Base-by-base conservation (phyloP, 2,888 invertebrate genomes). In the Altica lythri region DNA sequence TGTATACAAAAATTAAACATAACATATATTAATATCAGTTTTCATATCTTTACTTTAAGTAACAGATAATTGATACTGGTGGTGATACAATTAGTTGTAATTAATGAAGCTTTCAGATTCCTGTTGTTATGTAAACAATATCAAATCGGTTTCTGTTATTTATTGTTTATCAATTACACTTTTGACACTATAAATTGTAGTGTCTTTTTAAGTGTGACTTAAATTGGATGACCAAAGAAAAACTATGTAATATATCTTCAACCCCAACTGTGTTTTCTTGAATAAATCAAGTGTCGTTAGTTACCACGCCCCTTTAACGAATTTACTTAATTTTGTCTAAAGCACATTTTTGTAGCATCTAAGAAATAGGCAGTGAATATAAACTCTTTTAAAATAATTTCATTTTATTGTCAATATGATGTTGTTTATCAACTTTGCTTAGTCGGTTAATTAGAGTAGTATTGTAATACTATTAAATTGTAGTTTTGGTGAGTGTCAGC, bases 231-330 rank as follows among this genome's bases (percentile, higher is more conserved):
- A 2, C 29, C 29, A 29, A 29, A 2, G 2, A 25, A 25, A 29
- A 29, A 29, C 10, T 29, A n/a, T n/a, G n/a, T n/a, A n/a, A n/a
- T n/a, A n/a, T n/a, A n/a, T n/a, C n/a, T n/a, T n/a, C n/a, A n/a
- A n/a, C n/a, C n/a, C n/a, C n/a, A n/a, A n/a, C n/a, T 32, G 8
- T 45, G 16, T 34, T 45, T 19, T 37, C 45, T 34, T 18, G 9
- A 27, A 35, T 46, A 27, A 27, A 35, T 17, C 37, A 46, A 49
- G 22, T 29, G 40, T 14, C 10, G 40, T 38, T 12, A 40, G 40
- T 32, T 49, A 49, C 49, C 49, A 49, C 49, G 49, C 49, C 49
- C 49, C 49, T 49, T 17, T 27, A 9, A 2, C 14, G 16, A 46
- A n/a, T 46, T 35, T 34, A 14, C 16, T 16, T 16, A 34, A 34